A percentile compares a stretch with the other conserved stretches of the same genome.
Evolutionary conservation across 2,797 vertebrate species (phyloP).

Genomic region (Channallabes apus): DNA sequence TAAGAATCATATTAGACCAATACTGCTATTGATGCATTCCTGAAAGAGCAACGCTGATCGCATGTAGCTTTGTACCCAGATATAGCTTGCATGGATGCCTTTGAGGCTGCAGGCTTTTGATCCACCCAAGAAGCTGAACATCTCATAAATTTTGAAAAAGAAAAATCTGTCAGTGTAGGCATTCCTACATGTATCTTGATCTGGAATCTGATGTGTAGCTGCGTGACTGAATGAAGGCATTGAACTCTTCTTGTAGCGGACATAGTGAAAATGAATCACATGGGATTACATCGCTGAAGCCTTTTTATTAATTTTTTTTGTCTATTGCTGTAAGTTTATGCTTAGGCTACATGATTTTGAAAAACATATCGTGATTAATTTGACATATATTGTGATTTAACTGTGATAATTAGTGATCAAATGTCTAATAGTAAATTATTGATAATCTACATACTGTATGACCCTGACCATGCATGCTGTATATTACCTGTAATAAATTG

Average conservation of each 20-base stretch:
- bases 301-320: not conserved
- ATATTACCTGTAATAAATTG: too few relatives aligned
- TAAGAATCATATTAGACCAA: not conserved
- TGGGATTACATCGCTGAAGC: not conserved
- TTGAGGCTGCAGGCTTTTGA: conserved; percentile 1
- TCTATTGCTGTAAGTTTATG: not conserved
- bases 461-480: too few relatives aligned
- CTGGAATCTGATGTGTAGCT: not conserved
- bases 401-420: too few relatives aligned
- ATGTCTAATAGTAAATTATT: too few relatives aligned
- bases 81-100: not conserved
- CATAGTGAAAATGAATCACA: not conserved
- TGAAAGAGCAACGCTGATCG: not conserved
- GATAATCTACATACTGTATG: too few relatives aligned
- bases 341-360: not conserved
- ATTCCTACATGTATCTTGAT: not conserved
- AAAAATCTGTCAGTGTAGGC: not conserved
- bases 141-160: not conserved
- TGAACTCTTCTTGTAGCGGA: not conserved
- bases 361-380: too few relatives aligned
- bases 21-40: not conserved
- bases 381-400: too few relatives aligned
- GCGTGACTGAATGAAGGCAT: conserved; percentile 3
- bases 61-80: not conserved
- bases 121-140: not conserved